These are phyloP conservation scores for Pocillopora damicornis DNA, from an alignment of 64 coral and sea anemone genomes.

Conservation along the genomic window DNA sequence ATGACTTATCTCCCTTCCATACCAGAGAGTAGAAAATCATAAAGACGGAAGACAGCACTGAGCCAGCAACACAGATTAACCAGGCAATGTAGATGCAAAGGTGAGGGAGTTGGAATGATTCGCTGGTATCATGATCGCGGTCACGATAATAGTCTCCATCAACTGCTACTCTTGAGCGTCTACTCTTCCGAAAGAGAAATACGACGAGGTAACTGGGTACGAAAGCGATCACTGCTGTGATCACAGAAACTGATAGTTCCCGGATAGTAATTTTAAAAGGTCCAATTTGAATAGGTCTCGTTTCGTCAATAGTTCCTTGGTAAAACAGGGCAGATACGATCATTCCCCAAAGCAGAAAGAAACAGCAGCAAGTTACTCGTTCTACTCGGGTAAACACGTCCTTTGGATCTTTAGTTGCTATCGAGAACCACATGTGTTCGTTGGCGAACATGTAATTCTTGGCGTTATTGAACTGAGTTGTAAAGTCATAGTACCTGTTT, in stretches of 20 bases:
- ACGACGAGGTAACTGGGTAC: constrained; percentile 46
- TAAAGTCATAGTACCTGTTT: constrained; percentile 48
- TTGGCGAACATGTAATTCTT: constrained; percentile 49
- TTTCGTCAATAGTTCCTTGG: background rate
- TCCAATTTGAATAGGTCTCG: constrained; percentile 56
- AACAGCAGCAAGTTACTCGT: constrained; percentile 73
- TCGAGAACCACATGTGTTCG: constrained; percentile 75
- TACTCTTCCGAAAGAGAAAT: constrained; percentile 57
- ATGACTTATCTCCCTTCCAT: constrained; percentile 50
- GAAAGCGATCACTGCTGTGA: constrained; percentile 50
- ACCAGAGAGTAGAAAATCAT: constrained; percentile 60
- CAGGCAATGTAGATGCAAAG: constrained; percentile 59
- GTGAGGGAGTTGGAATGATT: constrained; percentile 28
- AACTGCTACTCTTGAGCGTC: background rate
- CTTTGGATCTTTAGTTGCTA: constrained; percentile 60
- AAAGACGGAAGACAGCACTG: constrained; percentile 32
- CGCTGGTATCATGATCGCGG: background rate
- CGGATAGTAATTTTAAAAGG: constrained; percentile 55
- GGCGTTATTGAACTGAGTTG: constrained; percentile 45
- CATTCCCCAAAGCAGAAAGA: constrained; percentile 63
- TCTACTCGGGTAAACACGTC: constrained; percentile 70
- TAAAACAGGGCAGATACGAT: constrained; percentile 74
- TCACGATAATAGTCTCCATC: background rate
- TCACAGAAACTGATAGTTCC: constrained; percentile 41
- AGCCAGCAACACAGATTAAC: constrained; percentile 47